These are phyloP conservation scores for Ephialtes manifestator DNA, from an alignment of 2,888 invertebrate species.

Conservation along the genomic window DNA sequence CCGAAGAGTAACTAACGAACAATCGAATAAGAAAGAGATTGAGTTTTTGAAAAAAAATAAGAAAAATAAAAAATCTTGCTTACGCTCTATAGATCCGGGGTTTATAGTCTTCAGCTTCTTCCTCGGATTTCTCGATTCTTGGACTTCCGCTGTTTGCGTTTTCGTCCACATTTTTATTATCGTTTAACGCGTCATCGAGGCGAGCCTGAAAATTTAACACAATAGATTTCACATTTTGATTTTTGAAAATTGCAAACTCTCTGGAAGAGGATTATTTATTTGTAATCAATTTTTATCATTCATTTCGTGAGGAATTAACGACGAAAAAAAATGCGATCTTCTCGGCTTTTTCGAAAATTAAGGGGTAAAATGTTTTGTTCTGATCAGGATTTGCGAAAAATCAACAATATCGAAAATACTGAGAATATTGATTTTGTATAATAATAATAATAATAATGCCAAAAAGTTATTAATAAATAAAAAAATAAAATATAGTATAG, in stretches of 20 bases:
- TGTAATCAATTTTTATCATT: too few relatives aligned
- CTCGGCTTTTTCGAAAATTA: too few relatives aligned
- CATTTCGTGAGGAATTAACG: too few relatives aligned
- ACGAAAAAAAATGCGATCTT: too few relatives aligned
- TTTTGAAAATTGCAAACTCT: background rate
- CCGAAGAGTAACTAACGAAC: slow-evolving; percentile 3
- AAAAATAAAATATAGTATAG: too few relatives aligned
- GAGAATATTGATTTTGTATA: too few relatives aligned
- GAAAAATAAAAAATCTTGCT: slow-evolving; percentile 68
- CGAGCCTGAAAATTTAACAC: slow-evolving; percentile 55
- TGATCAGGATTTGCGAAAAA: too few relatives aligned
- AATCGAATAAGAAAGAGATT: background rate
- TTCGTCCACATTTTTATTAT: slow-evolving; percentile 71
- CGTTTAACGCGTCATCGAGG: slow-evolving; percentile 58
- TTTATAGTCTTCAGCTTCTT: slow-evolving; percentile 57
- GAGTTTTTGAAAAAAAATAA: slow-evolving; percentile 56
- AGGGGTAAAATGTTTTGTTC: too few relatives aligned
- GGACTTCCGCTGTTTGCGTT: slow-evolving; percentile 70
- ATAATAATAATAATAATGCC: too few relatives aligned
- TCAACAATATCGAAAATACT: too few relatives aligned
- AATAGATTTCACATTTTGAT: background rate
- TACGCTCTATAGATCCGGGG: slow-evolving; percentile 73
- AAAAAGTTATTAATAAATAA: too few relatives aligned
- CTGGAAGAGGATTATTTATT: background rate
- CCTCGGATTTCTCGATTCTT: slow-evolving; percentile 16